phyloP scores from a whole-genome alignment of 2,113 vertebrate genomes.

The Gambusia holbrooki region DNA sequence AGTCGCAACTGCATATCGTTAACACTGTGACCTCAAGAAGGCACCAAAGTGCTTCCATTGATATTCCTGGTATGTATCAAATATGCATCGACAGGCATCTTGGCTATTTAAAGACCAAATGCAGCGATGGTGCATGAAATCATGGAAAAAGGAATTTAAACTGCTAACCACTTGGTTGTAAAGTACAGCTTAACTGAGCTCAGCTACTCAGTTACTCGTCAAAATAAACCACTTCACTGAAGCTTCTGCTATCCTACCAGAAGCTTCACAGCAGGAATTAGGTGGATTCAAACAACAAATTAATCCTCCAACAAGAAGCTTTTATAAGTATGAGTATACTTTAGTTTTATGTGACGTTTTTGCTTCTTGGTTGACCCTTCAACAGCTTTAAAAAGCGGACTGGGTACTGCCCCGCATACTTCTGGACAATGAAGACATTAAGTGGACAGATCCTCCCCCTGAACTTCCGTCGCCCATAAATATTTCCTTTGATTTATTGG shows the following conservation, averaged over 20 bases:
- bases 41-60: too few species aligned
- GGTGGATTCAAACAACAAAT: background rate
- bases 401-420: constrained; percentile 3
- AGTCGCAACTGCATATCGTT: too few species aligned
- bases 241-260: background rate
- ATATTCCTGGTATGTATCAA: too few species aligned
- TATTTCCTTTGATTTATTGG: constrained; percentile 18
- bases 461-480: constrained; percentile 22
- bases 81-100: too few species aligned
- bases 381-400: constrained; percentile 24
- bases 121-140: too few species aligned
- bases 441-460: background rate
- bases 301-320: background rate
- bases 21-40: too few species aligned
- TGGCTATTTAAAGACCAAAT: too few species aligned
- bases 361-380: constrained; percentile 30
- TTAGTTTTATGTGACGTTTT: too few species aligned
- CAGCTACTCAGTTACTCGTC: background rate
- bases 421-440: constrained; percentile 61
- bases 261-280: background rate
- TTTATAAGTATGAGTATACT: background rate
- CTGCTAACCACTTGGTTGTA: background rate
- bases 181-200: background rate
- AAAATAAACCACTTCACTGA: background rate
- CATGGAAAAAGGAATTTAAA: too few species aligned